Percentiles rank a stretch among this genome's conserved stretches.
phyloP scores from a whole-genome alignment of 2,888 invertebrate species.

The Siphonodentalium dalli region DNA sequence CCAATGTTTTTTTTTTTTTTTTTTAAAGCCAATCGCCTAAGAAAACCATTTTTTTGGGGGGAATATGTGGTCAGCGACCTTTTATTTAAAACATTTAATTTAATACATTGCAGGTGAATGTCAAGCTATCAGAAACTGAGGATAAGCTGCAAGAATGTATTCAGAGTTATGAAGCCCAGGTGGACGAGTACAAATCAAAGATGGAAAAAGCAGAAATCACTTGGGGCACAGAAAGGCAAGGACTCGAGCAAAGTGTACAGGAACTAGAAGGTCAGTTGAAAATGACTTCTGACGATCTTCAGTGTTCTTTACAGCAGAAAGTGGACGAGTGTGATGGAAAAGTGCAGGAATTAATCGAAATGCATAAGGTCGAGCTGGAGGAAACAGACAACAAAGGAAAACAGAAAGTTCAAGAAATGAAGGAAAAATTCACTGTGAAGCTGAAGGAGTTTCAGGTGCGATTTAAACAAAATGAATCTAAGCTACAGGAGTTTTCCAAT shows the following conservation, averaged over 20 bases:
- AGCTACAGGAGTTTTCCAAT: no score
- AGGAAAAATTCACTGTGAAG: constrained; percentile 48
- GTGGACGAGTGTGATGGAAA: constrained; percentile 38
- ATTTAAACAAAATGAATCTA: constrained; percentile 24
- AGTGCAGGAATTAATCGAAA: constrained; percentile 22
- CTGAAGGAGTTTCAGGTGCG: constrained; percentile 47
- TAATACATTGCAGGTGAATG: constrained; percentile 43
- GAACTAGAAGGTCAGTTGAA: constrained; percentile 41
- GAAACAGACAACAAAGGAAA: constrained; percentile 35
- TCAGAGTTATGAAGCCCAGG: constrained; percentile 47
- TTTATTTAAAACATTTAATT: no score
- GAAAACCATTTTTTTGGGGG: no score
- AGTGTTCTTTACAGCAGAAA: constrained; percentile 36
- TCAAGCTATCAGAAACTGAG: constrained; percentile 46
- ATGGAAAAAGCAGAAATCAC: constrained; percentile 37
- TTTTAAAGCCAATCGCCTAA: no score
- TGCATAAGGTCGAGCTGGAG: constrained; percentile 32
- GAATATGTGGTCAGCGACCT: no score
- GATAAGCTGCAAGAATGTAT: constrained; percentile 52
- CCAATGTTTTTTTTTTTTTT: no score
- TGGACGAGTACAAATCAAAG: constrained; percentile 41
- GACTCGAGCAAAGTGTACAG: constrained; percentile 44
- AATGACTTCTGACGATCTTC: constrained; percentile 34
- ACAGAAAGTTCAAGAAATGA: constrained; percentile 44
- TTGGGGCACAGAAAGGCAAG: constrained; percentile 37